Base-by-base conservation (phyloP, 2,888 invertebrate genomes). In the Drosophila gaucha region DNA sequence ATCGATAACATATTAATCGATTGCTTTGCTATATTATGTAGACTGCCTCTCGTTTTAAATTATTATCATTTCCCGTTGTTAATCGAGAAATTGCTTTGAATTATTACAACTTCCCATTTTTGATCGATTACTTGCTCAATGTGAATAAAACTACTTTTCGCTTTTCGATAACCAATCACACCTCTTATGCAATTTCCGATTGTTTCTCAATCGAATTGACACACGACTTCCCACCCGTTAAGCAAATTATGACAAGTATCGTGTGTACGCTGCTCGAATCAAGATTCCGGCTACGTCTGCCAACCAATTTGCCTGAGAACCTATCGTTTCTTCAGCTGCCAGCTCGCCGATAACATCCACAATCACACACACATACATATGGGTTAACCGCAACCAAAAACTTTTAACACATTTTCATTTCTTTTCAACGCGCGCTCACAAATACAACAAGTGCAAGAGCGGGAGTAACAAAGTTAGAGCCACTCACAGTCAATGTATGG, bases 391-490 rank as follows among this genome's bases (percentile, higher is more conserved):
- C 50, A 72, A 57, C 54, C 59, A 57, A 76, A 64, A 76, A 72
- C 58, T 80, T n/a, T 64, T 51, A 73, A 65, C 71, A 82, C 83
- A 74, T 82, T 80, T 85, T 74, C 79, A 78, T 82, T 80, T 78
- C 79, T 78, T 74, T 78, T 82, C 75, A 78, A 70, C 64, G 70
- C 66, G 60, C 58, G 47, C 58, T 39, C 26, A 50, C 46, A 51
- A 55, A 67, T 18, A 50, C 33, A 43, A 58, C 12, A 43, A 38
- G 12, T 31, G 46, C 24, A 3, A 28, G 28, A 44, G 6, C 20
- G 5, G 14, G 24, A 51, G 46, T 67, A 67, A 74, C 65, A 70
- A 80, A 80, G 70, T 79, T 74, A 35, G 38, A 57, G 63, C 63
- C 62, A 70, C 70, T 73, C 65, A 59, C 67, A 62, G 46, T 9